These are phyloP conservation scores for Rhynchonema sp. DNA, from an alignment of 2,888 invertebrate genomes.

Conservation along the genomic window DNA sequence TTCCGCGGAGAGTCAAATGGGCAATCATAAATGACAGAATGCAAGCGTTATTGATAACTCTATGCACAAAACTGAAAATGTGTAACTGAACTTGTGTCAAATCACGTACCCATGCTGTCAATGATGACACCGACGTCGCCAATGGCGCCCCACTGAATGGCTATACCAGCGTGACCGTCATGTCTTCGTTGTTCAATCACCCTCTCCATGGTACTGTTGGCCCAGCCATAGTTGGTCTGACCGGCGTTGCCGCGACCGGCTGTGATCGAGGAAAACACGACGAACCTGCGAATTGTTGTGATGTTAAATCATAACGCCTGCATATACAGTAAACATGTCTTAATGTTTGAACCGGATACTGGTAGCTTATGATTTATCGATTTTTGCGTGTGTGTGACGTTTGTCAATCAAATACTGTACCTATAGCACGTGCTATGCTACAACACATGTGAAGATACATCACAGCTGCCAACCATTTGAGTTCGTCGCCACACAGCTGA, in stretches of 20 bases:
- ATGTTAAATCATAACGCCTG: neutral
- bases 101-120: neutral
- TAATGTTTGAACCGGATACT: too few relatives aligned
- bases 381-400: too few relatives aligned
- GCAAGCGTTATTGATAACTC: too few relatives aligned
- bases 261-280: slow-evolving; percentile 84
- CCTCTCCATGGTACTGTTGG: slow-evolving; percentile 92
- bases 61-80: too few relatives aligned
- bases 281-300: slow-evolving; percentile 42
- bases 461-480: slow-evolving; percentile 7
- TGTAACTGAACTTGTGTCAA: too few relatives aligned
- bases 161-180: slow-evolving; percentile 59
- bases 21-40: too few relatives aligned
- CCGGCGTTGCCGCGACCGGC: slow-evolving; percentile 92
- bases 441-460: too few relatives aligned
- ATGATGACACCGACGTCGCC: slow-evolving; percentile 46
- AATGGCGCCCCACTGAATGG: slow-evolving; percentile 97
- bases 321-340: neutral
- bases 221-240: slow-evolving; percentile 86
- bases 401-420: too few relatives aligned
- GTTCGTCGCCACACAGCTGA: slow-evolving; percentile 46
- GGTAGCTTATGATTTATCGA: too few relatives aligned
- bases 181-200: slow-evolving; percentile 64
- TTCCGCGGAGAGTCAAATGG: too few relatives aligned
- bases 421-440: too few relatives aligned